These are phyloP conservation scores for Chouioia cunea DNA, from an alignment of 2,888 invertebrate genomes.

Conservation along the genomic window DNA sequence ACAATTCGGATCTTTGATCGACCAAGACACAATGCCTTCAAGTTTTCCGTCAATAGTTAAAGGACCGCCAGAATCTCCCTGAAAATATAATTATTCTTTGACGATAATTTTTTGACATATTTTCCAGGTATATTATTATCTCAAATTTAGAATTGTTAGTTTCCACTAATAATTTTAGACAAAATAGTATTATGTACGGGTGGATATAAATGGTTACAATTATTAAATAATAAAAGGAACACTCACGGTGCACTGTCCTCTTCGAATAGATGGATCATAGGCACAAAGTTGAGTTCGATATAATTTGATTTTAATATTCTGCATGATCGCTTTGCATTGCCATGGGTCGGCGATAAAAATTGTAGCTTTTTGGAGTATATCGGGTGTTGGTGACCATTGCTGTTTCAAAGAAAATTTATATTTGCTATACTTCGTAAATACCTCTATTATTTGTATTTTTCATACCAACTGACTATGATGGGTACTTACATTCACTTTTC, in stretches of 20 bases:
- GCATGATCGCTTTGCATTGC: not conserved
- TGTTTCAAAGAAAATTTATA: not conserved
- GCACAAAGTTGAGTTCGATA: conserved; percentile 16
- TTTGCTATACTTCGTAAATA: not conserved
- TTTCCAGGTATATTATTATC: no score
- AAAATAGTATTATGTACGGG: no score
- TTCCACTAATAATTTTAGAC: no score
- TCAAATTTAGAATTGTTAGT: no score
- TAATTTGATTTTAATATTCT: not conserved
- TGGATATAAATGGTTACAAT: no score
- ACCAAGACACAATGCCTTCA: no score
- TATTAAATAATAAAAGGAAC: not conserved
- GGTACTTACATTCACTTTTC: not conserved
- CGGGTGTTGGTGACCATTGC: conserved; percentile 5
- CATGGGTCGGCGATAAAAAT: conserved; percentile 28
- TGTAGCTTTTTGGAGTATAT: conserved; percentile 21
- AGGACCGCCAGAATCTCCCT: no score
- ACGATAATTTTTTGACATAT: no score
- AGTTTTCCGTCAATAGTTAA: no score
- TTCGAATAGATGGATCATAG: conserved; percentile 12
- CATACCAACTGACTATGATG: no score
- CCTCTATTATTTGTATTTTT: not conserved
- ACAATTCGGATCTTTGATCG: no score
- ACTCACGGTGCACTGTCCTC: conserved; percentile 29
- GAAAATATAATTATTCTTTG: no score